These are phyloP conservation scores for Cremastinae sp. DNA, from an alignment of 2,888 invertebrate species.

Conservation along the genomic window DNA sequence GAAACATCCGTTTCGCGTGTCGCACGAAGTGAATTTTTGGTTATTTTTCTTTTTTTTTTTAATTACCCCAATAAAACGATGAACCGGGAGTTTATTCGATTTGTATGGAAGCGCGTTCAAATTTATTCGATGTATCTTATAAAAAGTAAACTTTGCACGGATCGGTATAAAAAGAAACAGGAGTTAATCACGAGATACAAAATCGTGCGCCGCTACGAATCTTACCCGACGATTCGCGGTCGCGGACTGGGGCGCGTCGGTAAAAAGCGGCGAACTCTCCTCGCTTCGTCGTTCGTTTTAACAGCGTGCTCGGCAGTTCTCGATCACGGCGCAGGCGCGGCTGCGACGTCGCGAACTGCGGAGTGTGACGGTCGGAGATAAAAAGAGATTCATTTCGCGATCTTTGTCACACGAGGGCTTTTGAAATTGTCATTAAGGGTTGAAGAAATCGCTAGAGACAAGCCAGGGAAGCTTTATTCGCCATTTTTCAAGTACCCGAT, in stretches of 20 bases:
- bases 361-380: constrained; percentile 25
- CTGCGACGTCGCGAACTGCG: constrained; percentile 21
- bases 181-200: not conserved
- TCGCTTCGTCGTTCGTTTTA: constrained; percentile 5
- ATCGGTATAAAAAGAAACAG: not conserved
- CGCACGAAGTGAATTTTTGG: not conserved
- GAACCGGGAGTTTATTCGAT: no score
- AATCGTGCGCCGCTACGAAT: not conserved
- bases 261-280: constrained; percentile 10
- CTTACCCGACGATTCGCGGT: constrained; percentile 28
- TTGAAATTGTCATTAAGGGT: no score
- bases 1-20: constrained; percentile 11
- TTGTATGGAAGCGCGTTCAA: no score
- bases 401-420: constrained; percentile 1
- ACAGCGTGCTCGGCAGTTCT: no score
- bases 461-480: no score
- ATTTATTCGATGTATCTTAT: no score
- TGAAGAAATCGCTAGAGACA: no score
- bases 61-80: no score
- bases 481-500: no score
- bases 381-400: constrained; percentile 19
- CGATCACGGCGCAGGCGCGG: constrained; percentile 31
- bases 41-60: no score
- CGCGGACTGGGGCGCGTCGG: constrained; percentile 41
- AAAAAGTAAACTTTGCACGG: not conserved